Percentiles rank a stretch among this genome's conserved stretches.
Evolutionary conservation across 2,888 invertebrate genomes (phyloP).

Genomic region (Drosophila macrospina): DNA sequence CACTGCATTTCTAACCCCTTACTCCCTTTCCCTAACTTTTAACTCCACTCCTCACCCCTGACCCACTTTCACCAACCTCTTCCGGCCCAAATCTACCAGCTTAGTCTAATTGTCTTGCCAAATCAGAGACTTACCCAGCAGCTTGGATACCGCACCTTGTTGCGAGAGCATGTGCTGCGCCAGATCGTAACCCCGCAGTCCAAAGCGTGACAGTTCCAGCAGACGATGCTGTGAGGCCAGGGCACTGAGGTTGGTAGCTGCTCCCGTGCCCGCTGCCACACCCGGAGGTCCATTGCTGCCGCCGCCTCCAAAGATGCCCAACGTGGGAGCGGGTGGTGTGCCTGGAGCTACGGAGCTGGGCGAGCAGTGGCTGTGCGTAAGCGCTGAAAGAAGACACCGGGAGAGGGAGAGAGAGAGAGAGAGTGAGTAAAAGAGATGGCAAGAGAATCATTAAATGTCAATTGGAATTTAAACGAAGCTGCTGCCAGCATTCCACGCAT

Average conservation of each 20-base stretch:
- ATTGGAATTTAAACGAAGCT: constrained; percentile 85
- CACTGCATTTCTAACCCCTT: too few relatives aligned
- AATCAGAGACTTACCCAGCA: constrained; percentile 90
- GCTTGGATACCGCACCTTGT: constrained; percentile 96
- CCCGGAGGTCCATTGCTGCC: constrained; percentile 18
- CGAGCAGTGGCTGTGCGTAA: constrained; percentile 65
- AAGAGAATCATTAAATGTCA: constrained; percentile 76
- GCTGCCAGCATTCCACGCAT: constrained; percentile 82
- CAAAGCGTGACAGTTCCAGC: constrained; percentile 92
- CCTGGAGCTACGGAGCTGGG: constrained; percentile 43
- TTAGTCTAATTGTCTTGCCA: background rate
- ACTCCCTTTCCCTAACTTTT: too few relatives aligned
- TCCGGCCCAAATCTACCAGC: background rate
- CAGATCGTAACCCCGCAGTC: constrained; percentile 94
- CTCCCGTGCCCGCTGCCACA: constrained; percentile 29
- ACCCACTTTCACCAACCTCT: background rate
- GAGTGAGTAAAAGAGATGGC: constrained; percentile 15
- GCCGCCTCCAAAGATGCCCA: constrained; percentile 78
- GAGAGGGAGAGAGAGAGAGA: constrained; percentile 9
- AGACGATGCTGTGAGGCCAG: constrained; percentile 92
- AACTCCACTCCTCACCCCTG: background rate
- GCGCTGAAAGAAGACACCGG: constrained; percentile 53
- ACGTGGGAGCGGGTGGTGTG: constrained; percentile 80
- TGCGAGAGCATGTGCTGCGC: constrained; percentile 96
- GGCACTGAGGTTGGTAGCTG: constrained; percentile 88